These are phyloP conservation scores for Acanthosepion esculentum DNA, from an alignment of 2,888 invertebrate species.

Conservation along the genomic window DNA sequence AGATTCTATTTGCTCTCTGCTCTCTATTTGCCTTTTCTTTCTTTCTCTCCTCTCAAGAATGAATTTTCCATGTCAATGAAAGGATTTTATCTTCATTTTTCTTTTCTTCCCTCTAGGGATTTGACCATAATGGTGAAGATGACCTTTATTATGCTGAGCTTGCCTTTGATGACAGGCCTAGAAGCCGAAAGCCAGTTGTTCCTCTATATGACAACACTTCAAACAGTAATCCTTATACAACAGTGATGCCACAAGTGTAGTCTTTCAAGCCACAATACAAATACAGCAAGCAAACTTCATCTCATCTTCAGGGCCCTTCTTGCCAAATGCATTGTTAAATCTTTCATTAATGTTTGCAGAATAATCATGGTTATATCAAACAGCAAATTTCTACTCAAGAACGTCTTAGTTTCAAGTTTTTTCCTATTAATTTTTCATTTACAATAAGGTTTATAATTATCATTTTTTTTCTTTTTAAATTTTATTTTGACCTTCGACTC, in stretches of 20 bases:
- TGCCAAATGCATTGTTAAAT: neutral
- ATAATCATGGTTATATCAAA: neutral
- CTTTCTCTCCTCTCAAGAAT: neutral
- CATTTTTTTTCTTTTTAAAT: neutral
- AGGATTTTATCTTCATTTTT: neutral
- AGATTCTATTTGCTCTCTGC: no score
- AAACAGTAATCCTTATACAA: neutral
- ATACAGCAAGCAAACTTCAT: neutral
- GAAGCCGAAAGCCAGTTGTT: constrained; percentile 1
- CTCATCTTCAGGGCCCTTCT: neutral
- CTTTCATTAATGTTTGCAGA: neutral
- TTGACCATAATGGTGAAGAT: constrained; percentile 36
- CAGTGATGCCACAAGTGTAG: neutral
- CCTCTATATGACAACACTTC: neutral
- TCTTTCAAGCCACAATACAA: neutral
- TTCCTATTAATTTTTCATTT: neutral
- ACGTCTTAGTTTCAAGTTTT: neutral
- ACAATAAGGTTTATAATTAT: neutral
- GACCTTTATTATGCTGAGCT: neutral
- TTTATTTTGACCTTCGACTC: no score
- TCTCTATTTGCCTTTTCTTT: no score
- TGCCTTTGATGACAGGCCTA: neutral
- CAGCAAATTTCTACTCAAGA: neutral
- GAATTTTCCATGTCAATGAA: neutral
- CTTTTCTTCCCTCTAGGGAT: neutral